These are phyloP conservation scores for Stegostoma tigrinum DNA, from an alignment of 2,113 vertebrate species.

Conservation along the genomic window DNA sequence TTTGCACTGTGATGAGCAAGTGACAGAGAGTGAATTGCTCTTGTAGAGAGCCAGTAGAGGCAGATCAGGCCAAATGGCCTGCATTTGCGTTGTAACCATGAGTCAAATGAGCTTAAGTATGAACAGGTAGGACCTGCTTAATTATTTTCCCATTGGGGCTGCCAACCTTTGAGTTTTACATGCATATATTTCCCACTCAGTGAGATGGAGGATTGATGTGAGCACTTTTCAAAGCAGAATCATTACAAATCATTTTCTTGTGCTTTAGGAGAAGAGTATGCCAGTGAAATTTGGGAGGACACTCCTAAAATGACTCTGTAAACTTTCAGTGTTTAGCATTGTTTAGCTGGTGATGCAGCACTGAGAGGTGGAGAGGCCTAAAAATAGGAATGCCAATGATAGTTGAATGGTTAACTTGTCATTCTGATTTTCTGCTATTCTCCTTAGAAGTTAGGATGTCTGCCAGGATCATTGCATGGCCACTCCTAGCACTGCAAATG, in stretches of 20 bases:
- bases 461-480: background rate
- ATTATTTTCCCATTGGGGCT: background rate
- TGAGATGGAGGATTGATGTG: background rate
- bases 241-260: background rate
- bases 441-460: background rate
- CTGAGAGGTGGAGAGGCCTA: background rate
- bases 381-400: background rate
- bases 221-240: background rate
- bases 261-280: background rate
- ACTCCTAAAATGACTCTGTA: background rate
- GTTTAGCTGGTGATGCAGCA: background rate
- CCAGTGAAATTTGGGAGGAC: background rate
- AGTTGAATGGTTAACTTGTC: background rate
- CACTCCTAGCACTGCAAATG: background rate
- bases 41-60: too few species aligned
- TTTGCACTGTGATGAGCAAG: too few species aligned
- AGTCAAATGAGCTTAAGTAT: background rate
- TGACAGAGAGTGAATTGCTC: too few species aligned
- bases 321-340: background rate
- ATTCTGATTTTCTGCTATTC: background rate
- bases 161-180: too few species aligned
- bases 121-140: background rate
- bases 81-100: too few species aligned
- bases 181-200: too few species aligned
- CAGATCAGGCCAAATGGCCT: too few species aligned